Evolutionary conservation across 2,888 invertebrate genomes (phyloP), one percentile per base, ranked within the genome.

Genomic region (Ophioninae sp.): DNA sequence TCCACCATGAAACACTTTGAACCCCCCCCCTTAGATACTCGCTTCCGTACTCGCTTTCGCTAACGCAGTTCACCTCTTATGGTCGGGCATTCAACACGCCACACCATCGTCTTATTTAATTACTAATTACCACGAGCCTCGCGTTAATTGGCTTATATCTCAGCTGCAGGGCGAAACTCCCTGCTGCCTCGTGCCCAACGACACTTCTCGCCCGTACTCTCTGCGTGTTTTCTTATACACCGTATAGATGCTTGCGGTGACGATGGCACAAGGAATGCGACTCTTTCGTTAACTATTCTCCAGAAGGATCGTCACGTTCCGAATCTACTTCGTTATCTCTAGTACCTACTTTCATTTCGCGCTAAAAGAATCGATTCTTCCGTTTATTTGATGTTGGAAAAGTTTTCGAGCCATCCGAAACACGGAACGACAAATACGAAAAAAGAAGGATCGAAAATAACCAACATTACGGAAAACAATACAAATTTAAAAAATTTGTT

Each of bases 111-210:
- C 84, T 85, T 84, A 82, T 85, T 84, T 85, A 85, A 85, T 85
- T 85, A 85, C 84, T 84, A 84, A 85, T 85, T 85, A 85, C 81
- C 69, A 64, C 65, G 63, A 59, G 76, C 81, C 79, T 71, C 51
- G 82, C 65, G 82, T 85, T 85, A 85, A 85, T 85, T 85, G 85
- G 84, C 85, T 76, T 81, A 85, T 85, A 81, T 82, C 76, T 85
- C 73, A 84, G 61, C 41, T 41, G 61, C 51, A 13, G 65, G 23
- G 39, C 9, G 59, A 23, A 67, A 37, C 59, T 23, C 37, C 68
- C 56, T 61, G 44, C 63, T 51, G 30, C 68, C 22, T 73, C 67
- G 72, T 73, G 69, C 73, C 23, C 68, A 51, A 80, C 64, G 30
- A 51, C 69, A n/a, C 64, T 71, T 39, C 71, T 71, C 64, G 61